Evolutionary conservation across 2,888 invertebrate genomes (phyloP).

Genomic region (Augiades crinisus): DNA sequence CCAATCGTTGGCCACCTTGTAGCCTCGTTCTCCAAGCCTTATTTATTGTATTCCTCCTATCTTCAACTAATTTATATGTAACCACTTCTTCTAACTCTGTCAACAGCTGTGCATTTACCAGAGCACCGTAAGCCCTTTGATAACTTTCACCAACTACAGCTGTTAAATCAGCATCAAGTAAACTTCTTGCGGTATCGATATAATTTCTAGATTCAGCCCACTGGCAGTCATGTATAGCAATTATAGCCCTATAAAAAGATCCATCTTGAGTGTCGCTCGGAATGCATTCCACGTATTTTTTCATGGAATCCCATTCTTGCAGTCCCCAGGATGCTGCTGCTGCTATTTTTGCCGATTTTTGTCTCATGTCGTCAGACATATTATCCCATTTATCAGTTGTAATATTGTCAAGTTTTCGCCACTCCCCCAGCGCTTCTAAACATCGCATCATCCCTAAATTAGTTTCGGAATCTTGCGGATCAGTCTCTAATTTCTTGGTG

Average conservation of each 20-base stretch:
- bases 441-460: slow-evolving; percentile 97
- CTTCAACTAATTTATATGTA: slow-evolving; percentile 97
- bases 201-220: slow-evolving; percentile 87
- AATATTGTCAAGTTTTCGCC: slow-evolving; percentile 92
- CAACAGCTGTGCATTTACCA: slow-evolving; percentile 98
- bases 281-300: slow-evolving; percentile 92
- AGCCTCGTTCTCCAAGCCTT: slow-evolving; percentile 97
- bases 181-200: slow-evolving; percentile 95
- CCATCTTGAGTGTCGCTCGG: slow-evolving; percentile 96
- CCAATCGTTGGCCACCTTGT: slow-evolving; percentile 95
- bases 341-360: slow-evolving; percentile 92
- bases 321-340: slow-evolving; percentile 98
- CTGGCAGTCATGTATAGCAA: slow-evolving; percentile 92
- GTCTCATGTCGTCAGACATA: slow-evolving; percentile 72
- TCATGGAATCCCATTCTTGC: slow-evolving; percentile 96
- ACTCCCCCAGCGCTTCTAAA: slow-evolving; percentile 97
- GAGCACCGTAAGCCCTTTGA: slow-evolving; percentile 95
- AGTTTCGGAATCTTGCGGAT: slow-evolving; percentile 87
- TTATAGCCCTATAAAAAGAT: slow-evolving; percentile 95
- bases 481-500: slow-evolving; percentile 85
- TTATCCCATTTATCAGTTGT: slow-evolving; percentile 84
- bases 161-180: slow-evolving; percentile 96
- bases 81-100: slow-evolving; percentile 99
- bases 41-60: slow-evolving; percentile 89
- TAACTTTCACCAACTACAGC: slow-evolving; percentile 98